Base-by-base conservation (phyloP, 2,888 invertebrate genomes). In the Adela reaumurella region DNA sequence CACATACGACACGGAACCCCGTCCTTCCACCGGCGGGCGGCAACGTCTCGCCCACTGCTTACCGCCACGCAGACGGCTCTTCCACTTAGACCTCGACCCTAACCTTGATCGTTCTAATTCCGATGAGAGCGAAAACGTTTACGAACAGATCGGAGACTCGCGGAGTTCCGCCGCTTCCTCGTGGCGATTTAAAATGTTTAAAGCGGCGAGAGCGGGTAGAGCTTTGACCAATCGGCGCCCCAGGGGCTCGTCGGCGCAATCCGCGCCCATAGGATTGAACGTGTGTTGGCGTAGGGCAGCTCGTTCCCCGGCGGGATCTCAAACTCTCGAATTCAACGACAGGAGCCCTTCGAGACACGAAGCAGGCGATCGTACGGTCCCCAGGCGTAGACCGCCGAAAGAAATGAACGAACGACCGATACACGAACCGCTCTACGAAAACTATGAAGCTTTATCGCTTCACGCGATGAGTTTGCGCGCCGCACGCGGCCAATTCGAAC, bases 251-350 rank as follows among this genome's bases (percentile, higher is more conserved):
- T 17, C 58, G 41, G 19, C 19, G 46, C 20, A 46, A 42, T 41
- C 46, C 51, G 54, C 57, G 51, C 48, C 53, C 43, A 47, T 56
- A 50, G 41, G 51, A 51, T 45, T 55, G 46, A 47, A 52, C 52
- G 45, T 56, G 53, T 49, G 57, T 52, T 52, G 53, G 54, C 43
- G 56, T 51, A 44, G 56, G 54, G 19, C 58, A 53, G 55, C 59
- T 59, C 51, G 53, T 47, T 49, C 62, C 57, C 55, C 59, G 55
- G 59, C 59, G 54, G 58, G 59, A 54, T 60, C 64, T 55, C 68
- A 71, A 65, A 66, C 66, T 62, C 67, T 67, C 50, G 78, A 65
- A 64, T 71, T 63, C 62, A 68, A 63, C 64, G 65, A 57, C 59
- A 65, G 62, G 45, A 62, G 56, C 44, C 56, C 56, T 24, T 52